Evolutionary conservation across 2,888 invertebrate genomes (phyloP), one percentile per base, ranked within the genome.

Genomic region (Polyploca ridens): DNA sequence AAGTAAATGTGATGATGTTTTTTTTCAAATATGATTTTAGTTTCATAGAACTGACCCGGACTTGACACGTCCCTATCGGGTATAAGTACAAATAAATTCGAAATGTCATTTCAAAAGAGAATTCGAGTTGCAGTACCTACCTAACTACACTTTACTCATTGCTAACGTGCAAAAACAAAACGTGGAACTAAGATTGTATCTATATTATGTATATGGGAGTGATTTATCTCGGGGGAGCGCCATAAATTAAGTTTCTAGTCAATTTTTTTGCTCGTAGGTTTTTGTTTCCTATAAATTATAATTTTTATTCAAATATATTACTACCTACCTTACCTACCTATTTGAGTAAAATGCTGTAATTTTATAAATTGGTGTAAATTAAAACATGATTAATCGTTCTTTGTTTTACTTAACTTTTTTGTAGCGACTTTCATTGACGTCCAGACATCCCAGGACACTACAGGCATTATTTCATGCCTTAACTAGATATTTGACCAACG

Each of bases 331-430:
- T 70, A 69, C 64, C 68, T 63, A 64, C 59, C 27, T 76, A 67
- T 70, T 67, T 69, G 66, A 67, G 68, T 76, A 72, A 66, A 72
- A 66, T 64, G 66, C 65, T 67, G 78, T 83, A 83, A 82, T 85
- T 87, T 87, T 89, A 84, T 84, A 87, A 86, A 85, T 88, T 74
- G 80, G 83, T 89, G 89, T 88, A 87, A 84, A 87, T 82, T 83
- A 86, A 82, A 84, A 62, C 41, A 63, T 46, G 61, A 58, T 38
- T 58, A 38, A 41, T 38, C 49, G 57, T 57, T 35, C 14, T 46
- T 63, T 62, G 63, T 64, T 64, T 67, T 27, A 60, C 14, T 61
- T 46, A 58, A 44, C 44, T 27, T 49, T 38, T 1, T 35, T 35
- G 35, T 35, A 27, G 27, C 27, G 6, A 7, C 16, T 33, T 16